These are phyloP conservation scores for Drosophila tropicalis DNA, from an alignment of 1,140 invertebrate species.

Conservation along the genomic window DNA sequence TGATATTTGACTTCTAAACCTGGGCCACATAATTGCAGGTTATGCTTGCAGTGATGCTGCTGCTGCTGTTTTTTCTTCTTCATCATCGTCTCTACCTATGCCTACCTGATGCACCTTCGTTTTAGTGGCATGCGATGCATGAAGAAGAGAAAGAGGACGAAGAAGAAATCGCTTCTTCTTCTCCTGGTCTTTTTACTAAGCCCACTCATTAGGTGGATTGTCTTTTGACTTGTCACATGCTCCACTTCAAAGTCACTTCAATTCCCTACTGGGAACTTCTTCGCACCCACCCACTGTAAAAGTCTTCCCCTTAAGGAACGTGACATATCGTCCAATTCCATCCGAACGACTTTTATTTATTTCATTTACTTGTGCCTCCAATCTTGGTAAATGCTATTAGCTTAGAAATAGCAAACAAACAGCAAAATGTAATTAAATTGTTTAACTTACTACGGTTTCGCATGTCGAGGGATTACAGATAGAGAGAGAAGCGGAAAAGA, in stretches of 20 bases:
- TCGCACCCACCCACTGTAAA: background rate
- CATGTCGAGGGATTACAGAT: conserved; percentile 25
- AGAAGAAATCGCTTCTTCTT: background rate
- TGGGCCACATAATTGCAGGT: conserved; percentile 64
- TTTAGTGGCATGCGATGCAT: background rate
- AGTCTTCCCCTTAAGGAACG: conserved; percentile 26
- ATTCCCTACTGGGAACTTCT: background rate
- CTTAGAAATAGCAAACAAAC: conserved; percentile 53
- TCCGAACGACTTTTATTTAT: conserved; percentile 24
- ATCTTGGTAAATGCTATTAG: conserved; percentile 64
- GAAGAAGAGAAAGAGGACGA: background rate
- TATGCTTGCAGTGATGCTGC: conserved; percentile 18
- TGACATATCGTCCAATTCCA: conserved; percentile 47
- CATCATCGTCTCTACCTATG: background rate
- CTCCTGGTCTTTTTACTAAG: conserved; percentile 35
- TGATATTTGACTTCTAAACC: conserved; percentile 76
- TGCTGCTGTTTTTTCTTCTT: conserved; percentile 14
- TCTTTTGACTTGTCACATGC: conserved; percentile 57
- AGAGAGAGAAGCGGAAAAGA: background rate
- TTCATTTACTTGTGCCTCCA: conserved; percentile 11
- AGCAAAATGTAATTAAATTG: conserved; percentile 76
- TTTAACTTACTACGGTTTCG: conserved; percentile 78
- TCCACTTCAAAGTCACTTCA: conserved; percentile 26
- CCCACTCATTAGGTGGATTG: conserved; percentile 54
- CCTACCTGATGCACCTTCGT: background rate